A percentile compares a stretch with the other conserved stretches of the same genome.
These are phyloP conservation scores for Lasiurus cinereus DNA, from an alignment of 2,113 vertebrate genomes.

Conservation along the genomic window DNA sequence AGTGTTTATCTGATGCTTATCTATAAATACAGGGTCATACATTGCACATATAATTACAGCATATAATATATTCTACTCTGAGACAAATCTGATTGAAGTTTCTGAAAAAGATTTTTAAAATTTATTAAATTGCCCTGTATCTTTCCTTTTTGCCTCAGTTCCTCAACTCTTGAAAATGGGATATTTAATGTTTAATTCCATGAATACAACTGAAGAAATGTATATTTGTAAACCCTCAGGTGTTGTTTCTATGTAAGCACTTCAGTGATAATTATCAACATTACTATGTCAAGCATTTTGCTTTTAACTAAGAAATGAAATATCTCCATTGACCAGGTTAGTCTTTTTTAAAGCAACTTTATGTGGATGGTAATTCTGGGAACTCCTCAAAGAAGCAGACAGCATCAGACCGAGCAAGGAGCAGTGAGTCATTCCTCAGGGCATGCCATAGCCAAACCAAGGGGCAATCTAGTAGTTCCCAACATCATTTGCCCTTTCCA, in stretches of 20 bases:
- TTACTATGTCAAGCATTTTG: background rate
- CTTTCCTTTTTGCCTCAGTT: background rate
- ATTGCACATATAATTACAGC: background rate
- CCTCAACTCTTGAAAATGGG: background rate
- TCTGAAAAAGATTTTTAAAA: background rate
- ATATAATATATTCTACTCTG: conserved; percentile 48
- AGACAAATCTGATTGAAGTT: background rate
- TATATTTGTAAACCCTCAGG: conserved; percentile 6
- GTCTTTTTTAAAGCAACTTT: background rate
- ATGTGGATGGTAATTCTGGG: background rate
- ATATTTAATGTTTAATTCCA: conserved; percentile 36
- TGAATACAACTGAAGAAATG: background rate
- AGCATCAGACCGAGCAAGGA: background rate
- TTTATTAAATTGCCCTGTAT: background rate
- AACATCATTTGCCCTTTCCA: background rate
- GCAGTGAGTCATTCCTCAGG: background rate
- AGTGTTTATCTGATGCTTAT: background rate
- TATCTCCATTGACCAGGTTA: background rate
- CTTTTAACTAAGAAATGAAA: conserved; percentile 16
- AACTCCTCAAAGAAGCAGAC: background rate
- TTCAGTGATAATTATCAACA: background rate
- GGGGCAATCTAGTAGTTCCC: background rate
- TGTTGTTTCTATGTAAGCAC: background rate
- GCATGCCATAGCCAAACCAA: background rate
- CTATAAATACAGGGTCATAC: background rate